Percentiles rank a stretch among this genome's conserved stretches.
Conservation (phyloP, 2,888 invertebrate genomes). For the Drosophila setosimentum region DNA sequence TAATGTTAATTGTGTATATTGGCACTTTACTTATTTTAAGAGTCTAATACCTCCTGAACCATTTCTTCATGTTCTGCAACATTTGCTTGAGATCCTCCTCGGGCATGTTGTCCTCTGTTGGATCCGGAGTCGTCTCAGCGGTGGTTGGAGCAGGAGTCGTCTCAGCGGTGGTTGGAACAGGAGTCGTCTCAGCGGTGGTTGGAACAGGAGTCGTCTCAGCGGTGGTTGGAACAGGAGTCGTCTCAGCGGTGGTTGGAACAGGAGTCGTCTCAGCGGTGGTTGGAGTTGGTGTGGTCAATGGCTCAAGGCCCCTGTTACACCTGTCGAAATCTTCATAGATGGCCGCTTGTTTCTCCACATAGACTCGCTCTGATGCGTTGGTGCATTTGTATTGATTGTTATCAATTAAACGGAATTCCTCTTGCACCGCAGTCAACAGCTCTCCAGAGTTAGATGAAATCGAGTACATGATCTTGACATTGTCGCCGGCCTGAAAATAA, state of each 20-base stretch:
- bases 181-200: no score
- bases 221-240: neutral
- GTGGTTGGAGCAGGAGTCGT: neutral
- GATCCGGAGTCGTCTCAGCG: no score
- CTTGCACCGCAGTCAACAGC: slow-evolving; percentile 44
- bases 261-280: slow-evolving; percentile 3
- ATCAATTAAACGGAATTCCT: slow-evolving; percentile 49
- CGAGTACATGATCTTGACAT: slow-evolving; percentile 53
- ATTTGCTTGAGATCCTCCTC: no score
- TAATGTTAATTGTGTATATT: no score
- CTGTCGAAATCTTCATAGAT: slow-evolving; percentile 42
- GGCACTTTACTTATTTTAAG: no score
- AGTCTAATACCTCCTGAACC: no score
- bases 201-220: no score
- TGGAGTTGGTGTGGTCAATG: slow-evolving; percentile 11
- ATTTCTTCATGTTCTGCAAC: no score
- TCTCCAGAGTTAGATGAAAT: slow-evolving; percentile 62
- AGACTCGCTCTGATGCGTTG: slow-evolving; percentile 60
- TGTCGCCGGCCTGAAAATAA: slow-evolving; percentile 37
- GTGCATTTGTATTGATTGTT: slow-evolving; percentile 48
- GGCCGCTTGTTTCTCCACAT: slow-evolving; percentile 35
- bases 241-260: neutral
- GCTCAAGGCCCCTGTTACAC: slow-evolving; percentile 55
- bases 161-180: slow-evolving; percentile 12
- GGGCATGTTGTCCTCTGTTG: no score